Conservation (phyloP, 2,888 invertebrate species). For the Pyrgus malvae region DNA sequence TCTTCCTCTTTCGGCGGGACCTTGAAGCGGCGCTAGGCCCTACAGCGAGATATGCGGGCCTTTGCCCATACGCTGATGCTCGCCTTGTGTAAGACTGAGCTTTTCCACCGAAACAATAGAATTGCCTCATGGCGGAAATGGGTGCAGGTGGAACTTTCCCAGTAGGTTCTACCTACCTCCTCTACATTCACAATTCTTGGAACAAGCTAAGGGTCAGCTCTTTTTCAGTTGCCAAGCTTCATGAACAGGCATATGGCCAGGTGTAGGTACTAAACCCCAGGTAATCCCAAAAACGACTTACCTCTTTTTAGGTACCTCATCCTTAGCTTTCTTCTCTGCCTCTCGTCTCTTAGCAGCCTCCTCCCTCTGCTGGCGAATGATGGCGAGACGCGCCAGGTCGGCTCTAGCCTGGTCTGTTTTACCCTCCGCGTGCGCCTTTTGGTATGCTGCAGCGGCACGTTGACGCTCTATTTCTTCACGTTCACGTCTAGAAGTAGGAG, state of each 20-base stretch:
- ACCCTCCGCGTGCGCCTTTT: conserved; percentile 96
- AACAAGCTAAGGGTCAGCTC: too few relatives aligned
- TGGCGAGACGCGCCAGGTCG: conserved; percentile 95
- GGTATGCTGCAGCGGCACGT: conserved; percentile 93
- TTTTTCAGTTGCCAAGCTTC: not conserved
- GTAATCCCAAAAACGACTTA: conserved; percentile 29
- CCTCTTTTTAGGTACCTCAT: conserved; percentile 69
- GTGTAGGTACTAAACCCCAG: not conserved
- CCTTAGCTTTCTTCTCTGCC: conserved; percentile 88
- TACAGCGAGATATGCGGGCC: too few relatives aligned
- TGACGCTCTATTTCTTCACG: conserved; percentile 96
- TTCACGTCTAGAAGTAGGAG: conserved; percentile 75
- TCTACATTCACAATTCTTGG: too few relatives aligned
- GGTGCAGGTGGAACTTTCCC: too few relatives aligned
- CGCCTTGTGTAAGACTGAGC: too few relatives aligned
- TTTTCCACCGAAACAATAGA: too few relatives aligned
- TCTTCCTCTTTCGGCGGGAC: too few relatives aligned
- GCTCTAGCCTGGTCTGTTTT: conserved; percentile 98
- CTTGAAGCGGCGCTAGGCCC: too few relatives aligned
- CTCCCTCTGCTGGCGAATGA: conserved; percentile 96
- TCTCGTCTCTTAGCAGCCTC: conserved; percentile 97
- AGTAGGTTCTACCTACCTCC: too few relatives aligned
- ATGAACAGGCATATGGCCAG: too few relatives aligned
- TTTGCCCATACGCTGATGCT: too few relatives aligned
- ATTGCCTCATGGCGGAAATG: too few relatives aligned